Conservation (phyloP, 2,797 vertebrate species). For the Macrochelys suwanniensis region DNA sequence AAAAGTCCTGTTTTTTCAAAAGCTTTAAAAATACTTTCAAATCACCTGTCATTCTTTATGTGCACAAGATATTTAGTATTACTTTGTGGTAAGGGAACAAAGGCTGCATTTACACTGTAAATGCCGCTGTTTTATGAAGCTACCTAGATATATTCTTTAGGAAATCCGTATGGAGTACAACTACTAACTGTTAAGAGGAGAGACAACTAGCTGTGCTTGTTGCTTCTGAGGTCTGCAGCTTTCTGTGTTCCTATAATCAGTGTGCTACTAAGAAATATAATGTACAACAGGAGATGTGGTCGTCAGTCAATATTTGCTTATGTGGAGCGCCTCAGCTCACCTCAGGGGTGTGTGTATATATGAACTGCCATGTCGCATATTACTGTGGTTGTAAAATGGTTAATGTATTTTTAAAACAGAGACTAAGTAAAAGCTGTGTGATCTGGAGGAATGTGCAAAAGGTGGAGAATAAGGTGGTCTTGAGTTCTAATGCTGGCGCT, state of each 20-base stretch:
- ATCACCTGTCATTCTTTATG: conserved; percentile 41
- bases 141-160: conserved; percentile 47
- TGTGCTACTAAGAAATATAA: neutral
- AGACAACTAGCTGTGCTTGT: neutral
- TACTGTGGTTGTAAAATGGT: neutral
- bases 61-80: neutral
- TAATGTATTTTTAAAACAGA: neutral
- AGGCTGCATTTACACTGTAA: neutral
- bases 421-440: neutral
- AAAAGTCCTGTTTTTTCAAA: conserved; percentile 62
- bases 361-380: neutral
- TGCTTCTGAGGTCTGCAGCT: conserved; percentile 17
- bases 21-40: conserved; percentile 58
- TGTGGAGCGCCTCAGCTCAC: neutral
- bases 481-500: neutral
- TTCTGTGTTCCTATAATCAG: neutral
- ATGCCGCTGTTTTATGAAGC: conserved; percentile 17
- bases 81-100: conserved; percentile 46
- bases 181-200: neutral
- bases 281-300: neutral
- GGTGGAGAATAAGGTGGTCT: neutral
- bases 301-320: neutral
- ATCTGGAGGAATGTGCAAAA: neutral
- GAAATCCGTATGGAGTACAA: neutral
- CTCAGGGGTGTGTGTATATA: neutral